A percentile compares a stretch with the other conserved stretches of the same genome.
phyloP scores from a whole-genome alignment of 2,888 invertebrate genomes.

The Leuctra nigra region DNA sequence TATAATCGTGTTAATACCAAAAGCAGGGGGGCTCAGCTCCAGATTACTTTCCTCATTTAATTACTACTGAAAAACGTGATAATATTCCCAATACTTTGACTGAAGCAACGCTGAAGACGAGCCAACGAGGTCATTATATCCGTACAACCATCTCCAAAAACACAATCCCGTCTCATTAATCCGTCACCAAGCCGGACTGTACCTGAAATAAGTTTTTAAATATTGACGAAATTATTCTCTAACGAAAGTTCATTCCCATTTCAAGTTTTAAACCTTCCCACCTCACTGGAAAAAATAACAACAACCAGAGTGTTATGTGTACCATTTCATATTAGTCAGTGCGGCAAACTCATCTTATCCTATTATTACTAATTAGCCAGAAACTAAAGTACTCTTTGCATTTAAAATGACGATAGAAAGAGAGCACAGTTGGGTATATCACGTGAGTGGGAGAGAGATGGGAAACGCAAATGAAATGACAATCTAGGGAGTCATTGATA shows the following conservation, averaged over 20 bases:
- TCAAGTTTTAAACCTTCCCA: neutral
- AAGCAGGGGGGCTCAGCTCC: constrained; percentile 1
- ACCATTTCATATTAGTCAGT: constrained; percentile 1
- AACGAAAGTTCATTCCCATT: constrained; percentile 10
- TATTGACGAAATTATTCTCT: constrained; percentile 6
- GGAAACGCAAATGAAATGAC: constrained; percentile 25
- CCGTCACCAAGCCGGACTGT: neutral
- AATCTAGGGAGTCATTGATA: constrained; percentile 31
- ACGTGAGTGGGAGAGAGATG: neutral
- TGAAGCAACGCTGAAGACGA: neutral
- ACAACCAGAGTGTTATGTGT: neutral
- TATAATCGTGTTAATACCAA: constrained; percentile 10
- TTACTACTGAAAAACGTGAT: neutral
- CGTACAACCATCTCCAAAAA: neutral
- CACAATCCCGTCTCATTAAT: no score
- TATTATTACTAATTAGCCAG: constrained; percentile 31
- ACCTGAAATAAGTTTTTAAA: neutral
- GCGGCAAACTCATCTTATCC: constrained; percentile 26
- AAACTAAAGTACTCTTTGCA: constrained; percentile 30
- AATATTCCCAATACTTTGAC: constrained; percentile 2
- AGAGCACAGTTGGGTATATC: neutral
- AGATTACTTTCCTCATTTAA: constrained; percentile 11
- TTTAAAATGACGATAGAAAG: constrained; percentile 28
- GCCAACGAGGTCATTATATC: neutral
- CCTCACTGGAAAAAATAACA: neutral